Conservation (phyloP, 2,888 invertebrate genomes). For the Rhorus exstirpatorius region DNA sequence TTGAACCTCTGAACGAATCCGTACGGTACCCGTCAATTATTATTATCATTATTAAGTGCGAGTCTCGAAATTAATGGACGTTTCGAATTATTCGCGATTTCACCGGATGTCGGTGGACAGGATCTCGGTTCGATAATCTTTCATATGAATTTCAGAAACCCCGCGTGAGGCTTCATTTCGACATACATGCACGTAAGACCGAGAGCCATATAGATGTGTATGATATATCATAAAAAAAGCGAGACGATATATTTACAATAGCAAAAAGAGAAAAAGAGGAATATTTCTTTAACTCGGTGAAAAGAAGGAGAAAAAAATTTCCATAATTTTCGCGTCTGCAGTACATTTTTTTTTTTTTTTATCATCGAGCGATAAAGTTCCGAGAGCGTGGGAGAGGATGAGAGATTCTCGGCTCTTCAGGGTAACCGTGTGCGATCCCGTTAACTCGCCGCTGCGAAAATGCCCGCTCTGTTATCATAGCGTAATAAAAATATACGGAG, state of each 20-base stretch:
- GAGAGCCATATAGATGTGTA: too few relatives aligned
- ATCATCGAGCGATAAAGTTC: constrained; percentile 39
- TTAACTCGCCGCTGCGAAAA: constrained; percentile 39
- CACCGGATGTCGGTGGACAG: neutral
- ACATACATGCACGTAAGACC: neutral
- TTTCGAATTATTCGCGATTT: constrained; percentile 34
- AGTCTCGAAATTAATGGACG: constrained; percentile 12
- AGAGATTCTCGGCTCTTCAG: constrained; percentile 26
- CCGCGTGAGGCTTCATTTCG: too few relatives aligned
- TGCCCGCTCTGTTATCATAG: constrained; percentile 27
- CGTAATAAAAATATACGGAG: constrained; percentile 49
- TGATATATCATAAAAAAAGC: constrained; percentile 16
- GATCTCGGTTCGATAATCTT: neutral
- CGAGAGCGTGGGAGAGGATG: constrained; percentile 14
- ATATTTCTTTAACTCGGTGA: constrained; percentile 31
- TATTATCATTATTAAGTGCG: constrained; percentile 7
- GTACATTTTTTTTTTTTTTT: constrained; percentile 30
- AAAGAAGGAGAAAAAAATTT: constrained; percentile 38
- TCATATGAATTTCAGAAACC: neutral
- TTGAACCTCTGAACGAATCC: constrained; percentile 2
- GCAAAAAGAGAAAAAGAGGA: constrained; percentile 11
- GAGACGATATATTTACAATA: constrained; percentile 4
- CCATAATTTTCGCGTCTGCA: constrained; percentile 28
- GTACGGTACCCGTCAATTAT: constrained; percentile 12
- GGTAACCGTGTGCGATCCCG: constrained; percentile 28